These are phyloP conservation scores for Orchesella cincta DNA, from an alignment of 1,140 invertebrate genomes.

Conservation along the genomic window DNA sequence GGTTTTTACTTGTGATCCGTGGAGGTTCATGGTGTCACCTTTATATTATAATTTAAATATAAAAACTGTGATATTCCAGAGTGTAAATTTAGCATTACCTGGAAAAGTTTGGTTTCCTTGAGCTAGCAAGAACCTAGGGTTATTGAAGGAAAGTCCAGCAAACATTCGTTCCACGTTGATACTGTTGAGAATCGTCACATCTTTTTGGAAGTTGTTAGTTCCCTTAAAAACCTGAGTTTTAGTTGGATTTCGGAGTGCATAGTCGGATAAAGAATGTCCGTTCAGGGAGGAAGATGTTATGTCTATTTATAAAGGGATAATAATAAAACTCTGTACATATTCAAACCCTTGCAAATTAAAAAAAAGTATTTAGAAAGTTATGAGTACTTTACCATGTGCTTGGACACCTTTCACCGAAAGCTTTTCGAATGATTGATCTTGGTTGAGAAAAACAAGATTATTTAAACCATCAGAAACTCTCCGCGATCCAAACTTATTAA, in stretches of 20 bases:
- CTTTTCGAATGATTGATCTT: background rate
- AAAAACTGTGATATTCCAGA: too few species aligned
- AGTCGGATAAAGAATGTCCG: too few species aligned
- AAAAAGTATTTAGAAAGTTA: too few species aligned
- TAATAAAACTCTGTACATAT: too few species aligned
- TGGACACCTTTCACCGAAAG: background rate
- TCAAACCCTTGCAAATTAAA: too few species aligned
- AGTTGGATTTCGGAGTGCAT: background rate
- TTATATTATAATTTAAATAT: background rate
- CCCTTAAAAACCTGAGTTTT: background rate
- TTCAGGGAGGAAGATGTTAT: too few species aligned
- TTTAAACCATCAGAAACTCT: background rate
- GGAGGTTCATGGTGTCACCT: background rate
- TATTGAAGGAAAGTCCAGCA: background rate
- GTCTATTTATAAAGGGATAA: too few species aligned
- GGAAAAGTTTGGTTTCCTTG: conserved; percentile 13
- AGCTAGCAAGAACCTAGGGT: background rate
- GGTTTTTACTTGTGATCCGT: background rate
- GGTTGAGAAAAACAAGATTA: conserved; percentile 25
- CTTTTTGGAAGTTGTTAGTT: background rate
- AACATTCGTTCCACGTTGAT: background rate
- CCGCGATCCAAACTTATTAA: background rate
- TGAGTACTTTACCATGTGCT: background rate
- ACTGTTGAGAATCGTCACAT: background rate
- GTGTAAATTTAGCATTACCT: background rate